Conservation (phyloP, 2,113 vertebrate species). For the Fulmarus glacialis region DNA sequence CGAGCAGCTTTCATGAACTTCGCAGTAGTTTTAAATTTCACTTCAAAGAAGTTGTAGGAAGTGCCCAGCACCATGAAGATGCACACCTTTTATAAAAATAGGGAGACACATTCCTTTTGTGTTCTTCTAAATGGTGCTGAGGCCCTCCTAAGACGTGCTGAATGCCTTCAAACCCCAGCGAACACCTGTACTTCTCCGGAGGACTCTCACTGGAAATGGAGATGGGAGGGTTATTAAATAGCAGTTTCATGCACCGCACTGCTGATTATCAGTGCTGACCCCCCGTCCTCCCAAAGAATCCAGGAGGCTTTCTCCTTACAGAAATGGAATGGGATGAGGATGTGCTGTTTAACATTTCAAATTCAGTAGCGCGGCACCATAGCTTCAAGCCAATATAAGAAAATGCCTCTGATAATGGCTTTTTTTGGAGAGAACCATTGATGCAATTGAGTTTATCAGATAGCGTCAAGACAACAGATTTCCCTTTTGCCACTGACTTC, state of each 20-base stretch:
- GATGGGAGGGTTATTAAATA: neutral
- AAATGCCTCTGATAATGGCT: neutral
- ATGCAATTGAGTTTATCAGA: neutral
- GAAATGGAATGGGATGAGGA: neutral
- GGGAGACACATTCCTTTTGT: neutral
- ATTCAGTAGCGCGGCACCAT: neutral
- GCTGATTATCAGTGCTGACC: neutral
- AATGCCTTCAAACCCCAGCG: neutral
- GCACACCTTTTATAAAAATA: neutral
- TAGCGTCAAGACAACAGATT: neutral
- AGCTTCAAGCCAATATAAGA: neutral
- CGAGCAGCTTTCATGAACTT: neutral
- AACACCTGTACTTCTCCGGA: neutral
- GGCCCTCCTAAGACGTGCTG: neutral
- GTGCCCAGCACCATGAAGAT: neutral
- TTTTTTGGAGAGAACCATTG: neutral
- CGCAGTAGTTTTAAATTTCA: neutral
- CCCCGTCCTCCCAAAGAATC: neutral
- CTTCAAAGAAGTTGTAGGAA: neutral
- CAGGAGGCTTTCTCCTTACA: neutral
- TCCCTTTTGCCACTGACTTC: neutral
- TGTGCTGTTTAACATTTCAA: neutral
- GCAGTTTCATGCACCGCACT: too few relatives aligned
- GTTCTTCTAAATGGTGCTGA: neutral
- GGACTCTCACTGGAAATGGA: neutral